A percentile compares a stretch with the other conserved stretches of the same genome.
phyloP scores from a whole-genome alignment of 2,888 invertebrate genomes.

The Lymantria monacha region DNA sequence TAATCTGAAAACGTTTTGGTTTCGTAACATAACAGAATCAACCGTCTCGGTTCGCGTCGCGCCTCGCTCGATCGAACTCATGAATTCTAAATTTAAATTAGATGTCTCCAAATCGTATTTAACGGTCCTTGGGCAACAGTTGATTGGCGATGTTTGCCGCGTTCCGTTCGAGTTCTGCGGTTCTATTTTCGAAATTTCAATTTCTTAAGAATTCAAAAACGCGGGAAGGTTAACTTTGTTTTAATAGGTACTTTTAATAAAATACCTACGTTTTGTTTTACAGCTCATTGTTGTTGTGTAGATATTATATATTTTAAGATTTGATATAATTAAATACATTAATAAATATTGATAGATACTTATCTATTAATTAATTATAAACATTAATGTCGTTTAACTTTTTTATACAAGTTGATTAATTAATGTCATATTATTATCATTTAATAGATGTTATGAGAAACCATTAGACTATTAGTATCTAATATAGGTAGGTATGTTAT shows the following conservation, averaged over 20 bases:
- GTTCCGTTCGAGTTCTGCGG: slow-evolving; percentile 29
- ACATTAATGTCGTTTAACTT: no score
- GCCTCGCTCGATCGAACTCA: slow-evolving; percentile 56
- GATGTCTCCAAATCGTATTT: slow-evolving; percentile 59
- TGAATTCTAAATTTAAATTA: slow-evolving; percentile 64
- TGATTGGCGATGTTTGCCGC: slow-evolving; percentile 44
- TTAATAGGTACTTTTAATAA: neutral
- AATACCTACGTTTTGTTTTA: neutral
- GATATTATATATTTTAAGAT: no score
- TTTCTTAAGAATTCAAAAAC: slow-evolving; percentile 5
- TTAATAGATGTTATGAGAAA: no score
- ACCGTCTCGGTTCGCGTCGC: slow-evolving; percentile 20
- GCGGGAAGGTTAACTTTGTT: neutral
- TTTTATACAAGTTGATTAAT: no score
- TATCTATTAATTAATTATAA: no score
- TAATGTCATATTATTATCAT: no score
- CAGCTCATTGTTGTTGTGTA: neutral
- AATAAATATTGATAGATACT: no score
- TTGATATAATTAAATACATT: no score
- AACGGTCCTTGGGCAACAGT: slow-evolving; percentile 51
- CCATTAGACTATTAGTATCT: no score
- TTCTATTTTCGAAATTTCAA: slow-evolving; percentile 21
- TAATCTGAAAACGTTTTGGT: slow-evolving; percentile 23
- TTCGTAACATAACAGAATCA: slow-evolving; percentile 30
- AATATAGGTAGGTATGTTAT: no score